Conservation (phyloP, 2,888 invertebrate genomes). For the Caradrina kadenii region DNA sequence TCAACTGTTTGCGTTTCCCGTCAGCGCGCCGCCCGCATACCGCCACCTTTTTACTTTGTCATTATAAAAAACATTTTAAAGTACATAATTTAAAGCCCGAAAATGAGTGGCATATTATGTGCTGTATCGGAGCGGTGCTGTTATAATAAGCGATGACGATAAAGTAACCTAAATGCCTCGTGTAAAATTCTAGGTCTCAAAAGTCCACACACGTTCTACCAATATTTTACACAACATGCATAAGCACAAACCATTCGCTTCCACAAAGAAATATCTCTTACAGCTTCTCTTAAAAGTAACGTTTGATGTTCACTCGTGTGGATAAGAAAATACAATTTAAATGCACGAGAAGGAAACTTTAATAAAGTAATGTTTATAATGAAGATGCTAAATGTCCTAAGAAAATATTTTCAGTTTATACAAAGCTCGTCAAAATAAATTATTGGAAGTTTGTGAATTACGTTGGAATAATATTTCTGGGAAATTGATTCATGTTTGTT, state of each 20-base stretch:
- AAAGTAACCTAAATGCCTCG: no score
- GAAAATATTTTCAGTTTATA: conserved; percentile 25
- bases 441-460: conserved; percentile 15
- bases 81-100: no score
- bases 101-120: background rate
- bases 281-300: conserved; percentile 17
- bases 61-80: no score
- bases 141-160: no score
- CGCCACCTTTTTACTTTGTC: no score
- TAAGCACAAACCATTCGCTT: conserved; percentile 25
- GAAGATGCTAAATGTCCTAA: conserved; percentile 19
- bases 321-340: conserved; percentile 62
- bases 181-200: background rate
- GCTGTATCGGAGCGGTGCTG: no score
- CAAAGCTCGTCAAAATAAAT: conserved; percentile 21
- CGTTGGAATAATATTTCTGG: conserved; percentile 1
- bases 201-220: conserved; percentile 21
- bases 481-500: conserved; percentile 1
- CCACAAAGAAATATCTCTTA: conserved; percentile 30
- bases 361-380: conserved; percentile 25
- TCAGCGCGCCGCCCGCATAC: no score
- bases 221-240: conserved; percentile 20
- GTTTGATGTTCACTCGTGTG: conserved; percentile 39
- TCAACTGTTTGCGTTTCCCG: no score
- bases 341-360: conserved; percentile 44